Base-by-base conservation (phyloP, 2,113 vertebrate species). In the Saguinus midas region DNA sequence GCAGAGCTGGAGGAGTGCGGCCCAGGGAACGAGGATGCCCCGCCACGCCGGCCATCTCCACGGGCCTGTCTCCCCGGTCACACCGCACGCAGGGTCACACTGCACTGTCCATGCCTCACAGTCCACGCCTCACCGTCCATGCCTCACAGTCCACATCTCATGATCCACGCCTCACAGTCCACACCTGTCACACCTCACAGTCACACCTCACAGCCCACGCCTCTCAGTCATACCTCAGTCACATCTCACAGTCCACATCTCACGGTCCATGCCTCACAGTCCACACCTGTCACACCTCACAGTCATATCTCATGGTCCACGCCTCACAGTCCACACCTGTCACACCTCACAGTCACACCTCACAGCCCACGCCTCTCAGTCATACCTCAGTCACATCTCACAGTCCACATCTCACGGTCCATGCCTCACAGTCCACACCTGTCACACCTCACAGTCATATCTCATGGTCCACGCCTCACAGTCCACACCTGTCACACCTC, bases 101-200 rank as follows among this genome's bases (percentile, higher is more conserved):
- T 0, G 6, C 21, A 43, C 7, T 32, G 27, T 4, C 13, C 43
- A 78, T 27, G 17, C 17, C 14, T 52, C 81, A 66, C 13, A 8
- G 45, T 0, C 6, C 37, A 14, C 23, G 9, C 13, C 1, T 58
- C 80, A 40, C 1, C 3, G 3, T 9, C 43, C n/a, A 40, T 2
- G 6, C 70, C 3, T 13, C 25, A 25, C 6, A 18, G 37, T 27
- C 52, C 14, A 52, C 8, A 20, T 4, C 14, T 50, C 29, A 35
- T 5, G 1, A 17, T 0, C 0, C 35, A 81, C 35, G 13, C 6
- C 35, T 55, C 35, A 40, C 3, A 1, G 80, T 40, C 79, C 52
- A 81, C 6, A 5, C 35, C 1, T 43, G 43, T 43, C 43, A 43
- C 43, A 43, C 43, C 43, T 64, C 52, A 78, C 13, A 48, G 48